Evolutionary conservation across 2,113 vertebrate genomes (phyloP).

Genomic region (Eptatretus burgeri): DNA sequence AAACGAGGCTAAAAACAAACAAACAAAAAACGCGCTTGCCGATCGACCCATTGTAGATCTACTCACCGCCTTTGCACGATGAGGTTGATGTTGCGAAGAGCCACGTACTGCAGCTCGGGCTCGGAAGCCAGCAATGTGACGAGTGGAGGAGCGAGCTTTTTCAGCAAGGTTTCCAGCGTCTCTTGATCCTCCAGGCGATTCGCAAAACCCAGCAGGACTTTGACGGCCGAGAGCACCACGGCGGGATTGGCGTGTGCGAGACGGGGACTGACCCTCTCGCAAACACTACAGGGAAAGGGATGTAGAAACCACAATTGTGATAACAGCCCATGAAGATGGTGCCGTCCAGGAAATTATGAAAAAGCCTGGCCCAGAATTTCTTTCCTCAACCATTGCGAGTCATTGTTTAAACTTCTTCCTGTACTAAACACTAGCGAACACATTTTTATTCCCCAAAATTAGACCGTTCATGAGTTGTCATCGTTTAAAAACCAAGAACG

Average conservation of each 20-base stretch:
- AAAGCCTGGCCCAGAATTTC: too few relatives aligned
- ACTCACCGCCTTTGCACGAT: neutral
- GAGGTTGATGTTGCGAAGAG: constrained; percentile 2
- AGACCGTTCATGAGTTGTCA: too few relatives aligned
- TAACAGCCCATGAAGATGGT: too few relatives aligned
- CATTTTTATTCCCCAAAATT: too few relatives aligned
- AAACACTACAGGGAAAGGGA: neutral
- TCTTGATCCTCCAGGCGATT: neutral
- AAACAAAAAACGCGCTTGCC: too few relatives aligned
- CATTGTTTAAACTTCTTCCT: too few relatives aligned
- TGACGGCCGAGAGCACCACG: neutral
- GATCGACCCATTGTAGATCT: too few relatives aligned
- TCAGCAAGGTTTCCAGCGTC: neutral
- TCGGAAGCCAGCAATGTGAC: neutral
- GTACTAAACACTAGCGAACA: too few relatives aligned
- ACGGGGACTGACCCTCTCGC: neutral
- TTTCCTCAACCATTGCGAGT: too few relatives aligned
- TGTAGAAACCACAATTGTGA: neutral
- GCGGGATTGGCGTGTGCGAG: neutral
- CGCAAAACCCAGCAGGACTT: neutral
- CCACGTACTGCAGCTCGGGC: constrained; percentile 2
- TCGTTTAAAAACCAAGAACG: too few relatives aligned
- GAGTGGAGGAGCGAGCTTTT: neutral
- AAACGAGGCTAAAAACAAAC: too few relatives aligned
- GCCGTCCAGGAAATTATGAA: too few relatives aligned